Evolutionary conservation across 2,797 vertebrate species (phyloP), one percentile per base, ranked within the genome.

Genomic region (Clarias fuscus): DNA sequence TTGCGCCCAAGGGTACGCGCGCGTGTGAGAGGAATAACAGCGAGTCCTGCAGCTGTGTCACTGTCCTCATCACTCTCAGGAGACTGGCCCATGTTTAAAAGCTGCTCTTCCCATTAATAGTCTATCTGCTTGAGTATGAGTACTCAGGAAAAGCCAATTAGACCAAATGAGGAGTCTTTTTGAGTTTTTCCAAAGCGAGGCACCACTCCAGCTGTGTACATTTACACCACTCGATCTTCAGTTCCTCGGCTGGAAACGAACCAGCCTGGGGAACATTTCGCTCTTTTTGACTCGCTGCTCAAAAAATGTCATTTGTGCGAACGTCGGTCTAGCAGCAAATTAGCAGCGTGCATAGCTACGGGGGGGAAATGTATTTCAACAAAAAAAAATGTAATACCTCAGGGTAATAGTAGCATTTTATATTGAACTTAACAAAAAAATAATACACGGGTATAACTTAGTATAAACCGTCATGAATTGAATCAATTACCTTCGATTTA

Each of bases 31-130:
- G 40, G 82, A 43, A 80, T 14, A 6, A 56, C 40, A 53, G 24
- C 24, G 27, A 53, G 4, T 81, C 76, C 67, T 67, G 83, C 82
- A 87, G 86, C 86, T 81, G 83, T 70, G 76, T 79, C 64, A 68
- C 58, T 27, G 80, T 86, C 81, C 30, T 83, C 62, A 48, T 79
- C 18, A 61, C 73, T 83, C 86, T 62, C 72, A 68, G 81, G 62
- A 70, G 53, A 83, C 79, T 43, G 70, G 59, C 17, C 61, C 59
- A 56, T 48, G 20, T 20, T 59, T 53, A 43, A 80, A 72, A 85
- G 53, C 77, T 61, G 30, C 48, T 65, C 61, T 8, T 48, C 22
- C 33, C 27, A 72, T 70, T 61, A 80, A 80, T 20, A 40, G 67
- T 71, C 37, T 13, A 53, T 81, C 84, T 24, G 48, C 61, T 43